Percentiles rank a stretch among this genome's conserved stretches.
Evolutionary conservation across 2,888 invertebrate species (phyloP).

Genomic region (Ferdinandea cuprea): DNA sequence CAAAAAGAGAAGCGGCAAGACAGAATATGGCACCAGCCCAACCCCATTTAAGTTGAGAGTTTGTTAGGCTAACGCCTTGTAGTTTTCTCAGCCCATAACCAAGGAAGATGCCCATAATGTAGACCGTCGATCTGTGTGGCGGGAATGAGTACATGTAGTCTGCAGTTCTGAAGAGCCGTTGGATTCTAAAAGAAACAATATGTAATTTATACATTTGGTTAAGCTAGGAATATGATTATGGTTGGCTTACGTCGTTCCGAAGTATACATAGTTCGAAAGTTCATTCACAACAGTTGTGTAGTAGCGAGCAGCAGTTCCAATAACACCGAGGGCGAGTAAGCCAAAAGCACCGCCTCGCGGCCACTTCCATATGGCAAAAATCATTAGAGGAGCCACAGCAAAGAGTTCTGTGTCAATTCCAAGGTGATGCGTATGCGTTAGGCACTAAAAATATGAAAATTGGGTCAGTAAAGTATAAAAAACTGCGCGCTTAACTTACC

Average conservation of each 20-base stretch:
- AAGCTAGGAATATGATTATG: not conserved
- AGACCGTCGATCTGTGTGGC: conserved; percentile 87
- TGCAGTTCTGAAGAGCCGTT: conserved; percentile 87
- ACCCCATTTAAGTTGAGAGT: conserved; percentile 84
- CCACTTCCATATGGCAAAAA: conserved; percentile 85
- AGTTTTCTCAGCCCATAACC: conserved; percentile 85
- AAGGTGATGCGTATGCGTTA: conserved; percentile 89
- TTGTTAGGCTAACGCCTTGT: conserved; percentile 82
- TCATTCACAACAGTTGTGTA: conserved; percentile 85
- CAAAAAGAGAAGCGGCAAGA: conserved; percentile 85
- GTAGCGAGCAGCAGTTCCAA: conserved; percentile 86
- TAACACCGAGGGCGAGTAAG: conserved; percentile 83
- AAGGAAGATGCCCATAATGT: conserved; percentile 87
- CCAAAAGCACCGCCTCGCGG: conserved; percentile 84
- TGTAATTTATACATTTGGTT: too few relatives aligned
- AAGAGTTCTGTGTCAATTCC: conserved; percentile 89
- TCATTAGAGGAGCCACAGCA: conserved; percentile 85
- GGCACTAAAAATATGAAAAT: conserved; percentile 83
- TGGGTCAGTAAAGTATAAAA: not conserved
- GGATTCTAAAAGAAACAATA: too few relatives aligned
- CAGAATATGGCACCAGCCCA: conserved; percentile 84
- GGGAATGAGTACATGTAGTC: conserved; percentile 88
- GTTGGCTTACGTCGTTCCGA: conserved; percentile 82
- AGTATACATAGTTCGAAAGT: conserved; percentile 87
- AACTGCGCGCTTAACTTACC: conserved; percentile 81